Base-by-base conservation (phyloP, 2,113 vertebrate species). In the Brachyhypopomus occidentalis region DNA sequence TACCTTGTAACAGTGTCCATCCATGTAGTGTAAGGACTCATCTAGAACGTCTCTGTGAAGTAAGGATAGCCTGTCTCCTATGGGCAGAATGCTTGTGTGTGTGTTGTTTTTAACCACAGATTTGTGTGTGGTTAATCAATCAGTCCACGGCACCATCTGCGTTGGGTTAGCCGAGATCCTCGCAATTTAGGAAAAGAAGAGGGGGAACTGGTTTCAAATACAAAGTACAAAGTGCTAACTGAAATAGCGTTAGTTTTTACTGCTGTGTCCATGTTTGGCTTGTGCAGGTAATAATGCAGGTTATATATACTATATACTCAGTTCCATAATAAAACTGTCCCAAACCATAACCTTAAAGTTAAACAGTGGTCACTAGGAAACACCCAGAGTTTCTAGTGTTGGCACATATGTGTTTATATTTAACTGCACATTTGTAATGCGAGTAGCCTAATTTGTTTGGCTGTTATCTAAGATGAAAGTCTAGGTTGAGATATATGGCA, bases 91-190 rank as follows among this genome's bases (percentile, higher is more conserved):
- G 12, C 27, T 45, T 25, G 17, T 36, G 36, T 76, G 36, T 76
- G 73, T 25, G 23, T 41, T 27, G 60, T 41, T 63, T 34, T 75
- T n/a, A 74, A 34, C 27, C 55, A 59, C 25, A 63, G 3, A 14
- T 59, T 25, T 67, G 45, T 23, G 52, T 25, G 48, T 56, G 64
- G 48, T 17, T 78, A 56, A 56, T 70, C 41, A 6, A 59, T 70
- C 38, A 14, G 45, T 14, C 45, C 45, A 52, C 41, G 59, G 77
- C 66, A 78, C 77, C 66, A 70, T 78, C 64, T 71, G 77, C 56
- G 34, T 59, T 38, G 45, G 27, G 27, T 78, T 70, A 78, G 48
- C 22, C 11, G 36, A 69, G 25, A 12, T 38, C 6, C 6, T 36
- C 64, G 58, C 48, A 45, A 55, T 77, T 66, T 77, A 30, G 62